A percentile compares a stretch with the other conserved stretches of the same genome.
Conservation (phyloP, 2,888 invertebrate species). For the Ophion ventricosus region DNA sequence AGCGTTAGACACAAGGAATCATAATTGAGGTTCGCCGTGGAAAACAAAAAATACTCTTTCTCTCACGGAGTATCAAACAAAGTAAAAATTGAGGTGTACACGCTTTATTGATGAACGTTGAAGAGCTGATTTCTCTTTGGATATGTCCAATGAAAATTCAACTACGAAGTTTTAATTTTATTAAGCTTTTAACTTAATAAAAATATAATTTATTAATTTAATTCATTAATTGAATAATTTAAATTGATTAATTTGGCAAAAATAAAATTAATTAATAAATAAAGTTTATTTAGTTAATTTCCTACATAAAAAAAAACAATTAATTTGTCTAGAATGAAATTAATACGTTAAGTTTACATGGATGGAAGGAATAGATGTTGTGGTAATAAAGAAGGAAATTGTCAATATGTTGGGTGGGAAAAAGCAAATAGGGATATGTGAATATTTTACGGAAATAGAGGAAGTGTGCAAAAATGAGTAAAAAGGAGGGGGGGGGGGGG, state of each 20-base stretch:
- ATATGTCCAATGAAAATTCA: neutral
- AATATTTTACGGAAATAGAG: too few species aligned
- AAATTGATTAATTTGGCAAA: neutral
- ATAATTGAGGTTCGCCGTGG: neutral
- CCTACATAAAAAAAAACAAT: too few species aligned
- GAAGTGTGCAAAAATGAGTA: too few species aligned
- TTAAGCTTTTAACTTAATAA: neutral
- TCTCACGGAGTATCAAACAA: neutral
- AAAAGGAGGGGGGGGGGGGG: too few species aligned
- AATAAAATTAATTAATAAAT: neutral
- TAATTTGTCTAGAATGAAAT: too few species aligned
- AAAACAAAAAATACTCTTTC: neutral
- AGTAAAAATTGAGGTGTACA: neutral
- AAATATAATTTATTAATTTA: neutral
- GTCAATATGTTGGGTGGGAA: too few species aligned
- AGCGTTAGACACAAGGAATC: slow-evolving; percentile 71
- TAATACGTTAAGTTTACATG: too few species aligned
- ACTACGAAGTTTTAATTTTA: neutral
- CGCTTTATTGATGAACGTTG: neutral
- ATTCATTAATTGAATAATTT: neutral
- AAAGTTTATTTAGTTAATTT: neutral
- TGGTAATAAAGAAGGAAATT: too few species aligned
- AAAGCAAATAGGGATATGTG: too few species aligned
- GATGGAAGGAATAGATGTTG: too few species aligned
- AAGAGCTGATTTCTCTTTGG: neutral